Conservation (phyloP, 2,797 vertebrate genomes). For the Chaunax sp. region DNA sequence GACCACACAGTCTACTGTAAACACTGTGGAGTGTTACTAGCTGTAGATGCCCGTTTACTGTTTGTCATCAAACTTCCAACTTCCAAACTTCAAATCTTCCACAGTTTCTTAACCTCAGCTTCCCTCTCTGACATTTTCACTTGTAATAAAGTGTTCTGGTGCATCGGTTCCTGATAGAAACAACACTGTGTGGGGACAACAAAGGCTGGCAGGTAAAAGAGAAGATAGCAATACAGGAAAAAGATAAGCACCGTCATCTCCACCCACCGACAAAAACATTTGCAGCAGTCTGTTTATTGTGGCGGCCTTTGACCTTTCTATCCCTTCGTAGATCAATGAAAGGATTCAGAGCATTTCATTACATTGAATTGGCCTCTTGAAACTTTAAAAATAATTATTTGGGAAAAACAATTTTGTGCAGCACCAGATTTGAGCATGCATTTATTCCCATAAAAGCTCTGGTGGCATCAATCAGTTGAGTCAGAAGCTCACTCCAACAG, state of each 20-base stretch:
- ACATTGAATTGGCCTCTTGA: background rate
- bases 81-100: slow-evolving; percentile 27
- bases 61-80: slow-evolving; percentile 13
- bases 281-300: slow-evolving; percentile 8
- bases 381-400: background rate
- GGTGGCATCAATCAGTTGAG: slow-evolving; percentile 10
- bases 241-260: slow-evolving; percentile 9
- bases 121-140: slow-evolving; percentile 45
- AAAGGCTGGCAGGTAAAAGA: slow-evolving; percentile 1
- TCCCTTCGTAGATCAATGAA: slow-evolving; percentile 26
- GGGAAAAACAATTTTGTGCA: background rate
- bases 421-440: slow-evolving; percentile 13
- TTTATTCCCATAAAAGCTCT: slow-evolving; percentile 5
- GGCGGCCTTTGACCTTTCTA: slow-evolving; percentile 37
- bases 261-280: slow-evolving; percentile 6
- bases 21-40: background rate
- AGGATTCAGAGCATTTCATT: slow-evolving; percentile 26
- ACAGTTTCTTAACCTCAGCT: slow-evolving; percentile 34
- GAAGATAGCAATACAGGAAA: background rate
- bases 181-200: slow-evolving; percentile 2
- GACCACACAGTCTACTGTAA: background rate
- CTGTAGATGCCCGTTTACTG: slow-evolving; percentile 13
- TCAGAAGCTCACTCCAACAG: slow-evolving; percentile 17
- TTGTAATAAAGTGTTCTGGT: slow-evolving; percentile 48
- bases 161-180: slow-evolving; percentile 50